phyloP scores from a whole-genome alignment of 2,888 invertebrate genomes.

The Myopa tessellatipennis region DNA sequence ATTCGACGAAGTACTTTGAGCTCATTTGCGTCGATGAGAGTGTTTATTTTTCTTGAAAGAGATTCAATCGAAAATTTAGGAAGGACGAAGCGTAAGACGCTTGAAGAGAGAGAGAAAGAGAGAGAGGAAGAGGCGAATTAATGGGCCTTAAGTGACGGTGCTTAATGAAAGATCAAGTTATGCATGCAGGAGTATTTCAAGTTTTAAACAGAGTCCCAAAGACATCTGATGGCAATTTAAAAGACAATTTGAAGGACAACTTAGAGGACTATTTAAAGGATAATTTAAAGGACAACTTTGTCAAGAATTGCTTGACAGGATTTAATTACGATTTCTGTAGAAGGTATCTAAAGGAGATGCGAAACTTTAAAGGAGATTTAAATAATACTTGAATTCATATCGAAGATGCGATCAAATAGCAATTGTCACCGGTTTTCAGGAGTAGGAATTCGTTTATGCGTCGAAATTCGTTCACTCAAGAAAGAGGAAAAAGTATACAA shows the following conservation, averaged over 20 bases:
- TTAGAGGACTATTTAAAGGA: not conserved
- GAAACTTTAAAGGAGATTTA: not conserved
- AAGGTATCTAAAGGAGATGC: not conserved
- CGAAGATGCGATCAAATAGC: not conserved
- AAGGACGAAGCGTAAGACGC: constrained; percentile 16
- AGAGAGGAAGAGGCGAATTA: not conserved
- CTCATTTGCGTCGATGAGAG: constrained; percentile 26
- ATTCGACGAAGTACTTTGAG: constrained; percentile 34
- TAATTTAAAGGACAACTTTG: not conserved
- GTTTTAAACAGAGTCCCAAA: not conserved
- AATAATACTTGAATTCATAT: not conserved
- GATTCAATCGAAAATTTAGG: constrained; percentile 35
- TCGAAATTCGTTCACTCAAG: too few species aligned
- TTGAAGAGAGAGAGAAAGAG: too few species aligned
- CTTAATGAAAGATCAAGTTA: not conserved
- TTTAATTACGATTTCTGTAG: too few species aligned
- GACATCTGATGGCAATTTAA: not conserved
- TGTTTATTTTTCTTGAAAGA: constrained; percentile 34
- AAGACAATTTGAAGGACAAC: not conserved
- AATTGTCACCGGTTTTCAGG: too few species aligned
- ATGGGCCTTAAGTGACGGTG: not conserved
- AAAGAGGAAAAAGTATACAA: too few species aligned
- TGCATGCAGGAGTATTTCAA: not conserved
- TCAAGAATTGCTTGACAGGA: too few species aligned
- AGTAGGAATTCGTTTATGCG: too few species aligned